phyloP scores from a whole-genome alignment of 2,113 vertebrate genomes.

The Rhinichthys klamathensis region DNA sequence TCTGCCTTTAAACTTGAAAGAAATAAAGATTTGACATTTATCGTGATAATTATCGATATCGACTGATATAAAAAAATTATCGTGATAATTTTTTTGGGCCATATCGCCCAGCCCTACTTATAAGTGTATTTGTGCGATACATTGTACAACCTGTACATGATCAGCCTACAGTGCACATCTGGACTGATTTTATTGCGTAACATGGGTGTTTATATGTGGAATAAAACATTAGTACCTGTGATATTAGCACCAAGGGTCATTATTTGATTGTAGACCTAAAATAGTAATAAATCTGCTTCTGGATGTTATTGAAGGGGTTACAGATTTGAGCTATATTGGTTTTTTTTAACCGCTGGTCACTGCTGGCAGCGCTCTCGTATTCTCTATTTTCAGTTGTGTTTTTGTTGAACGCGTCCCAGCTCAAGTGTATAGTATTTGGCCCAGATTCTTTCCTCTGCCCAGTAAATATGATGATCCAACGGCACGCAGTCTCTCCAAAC shows the following conservation, averaged over 20 bases:
- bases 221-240: conserved; percentile 27
- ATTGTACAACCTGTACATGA: not conserved
- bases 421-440: conserved; percentile 53
- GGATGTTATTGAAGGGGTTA: conserved; percentile 34
- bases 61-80: no score
- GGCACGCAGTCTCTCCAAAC: conserved; percentile 42
- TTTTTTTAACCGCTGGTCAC: conserved; percentile 19
- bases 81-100: no score
- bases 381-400: conserved; percentile 54
- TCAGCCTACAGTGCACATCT: not conserved
- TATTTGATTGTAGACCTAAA: not conserved
- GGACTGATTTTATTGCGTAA: conserved; percentile 1
- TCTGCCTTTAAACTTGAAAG: no score
- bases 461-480: conserved; percentile 50
- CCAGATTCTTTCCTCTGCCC: conserved; percentile 43
- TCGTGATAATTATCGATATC: no score
- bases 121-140: not conserved
- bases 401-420: conserved; percentile 55
- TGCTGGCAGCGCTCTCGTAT: conserved; percentile 41
- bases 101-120: no score
- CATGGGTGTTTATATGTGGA: conserved; percentile 18
- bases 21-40: no score
- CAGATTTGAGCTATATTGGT: conserved; percentile 43
- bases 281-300: not conserved
- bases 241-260: conserved; percentile 34